Base-by-base conservation (phyloP, 1,140 invertebrate species). In the Acromyrmex charruanus region DNA sequence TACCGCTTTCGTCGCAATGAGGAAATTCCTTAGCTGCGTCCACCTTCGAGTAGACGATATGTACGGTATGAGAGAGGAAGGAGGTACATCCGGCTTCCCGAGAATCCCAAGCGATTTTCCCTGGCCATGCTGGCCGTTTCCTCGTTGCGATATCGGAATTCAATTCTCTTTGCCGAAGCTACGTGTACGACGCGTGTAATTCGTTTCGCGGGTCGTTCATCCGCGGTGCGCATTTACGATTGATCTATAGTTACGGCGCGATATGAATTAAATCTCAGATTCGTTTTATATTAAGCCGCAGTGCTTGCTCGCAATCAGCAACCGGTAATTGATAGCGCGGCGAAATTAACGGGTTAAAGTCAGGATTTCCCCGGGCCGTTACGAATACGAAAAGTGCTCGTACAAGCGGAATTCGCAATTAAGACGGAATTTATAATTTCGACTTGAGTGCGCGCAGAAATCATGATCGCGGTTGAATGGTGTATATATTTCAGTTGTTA, bases 131-230 rank as follows among this genome's bases (percentile, higher is more conserved):
- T 55, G 35, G 25, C 35, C 74, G 16, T 49, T 80, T 81, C 63
- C 63, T 35, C 69, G 75, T 51, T 75, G 55, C 69, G 25, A 87
- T 89, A 89, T 89, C 72, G 88, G 87, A 89, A 89, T 89, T 89
- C 84, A 77, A 79, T 72, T 89, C 75, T 89, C 82, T 89, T 89
- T 86, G 71, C 63, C 69, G 39, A 28, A 39, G 63, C 55, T 69
- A 77, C 74, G 75, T 86, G 85, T 68, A 72, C 31, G 49, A 59
- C n/a, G 77, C 65, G 63, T 61, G 82, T 89, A 89, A 89, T 89
- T 86, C 84, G 88, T 89, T 89, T 89, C 77, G 63, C 61, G 28
- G 49, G 10, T 44, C 86, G 18, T 39, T 77, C 68, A 25, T 75
- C 10, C 82, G 28, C 63, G 71, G 69, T 55, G 68, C 49, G 59